Evolutionary conservation across 2,797 vertebrate species (phyloP), one percentile per base, ranked within the genome.

Genomic region (Botia almorhae): DNA sequence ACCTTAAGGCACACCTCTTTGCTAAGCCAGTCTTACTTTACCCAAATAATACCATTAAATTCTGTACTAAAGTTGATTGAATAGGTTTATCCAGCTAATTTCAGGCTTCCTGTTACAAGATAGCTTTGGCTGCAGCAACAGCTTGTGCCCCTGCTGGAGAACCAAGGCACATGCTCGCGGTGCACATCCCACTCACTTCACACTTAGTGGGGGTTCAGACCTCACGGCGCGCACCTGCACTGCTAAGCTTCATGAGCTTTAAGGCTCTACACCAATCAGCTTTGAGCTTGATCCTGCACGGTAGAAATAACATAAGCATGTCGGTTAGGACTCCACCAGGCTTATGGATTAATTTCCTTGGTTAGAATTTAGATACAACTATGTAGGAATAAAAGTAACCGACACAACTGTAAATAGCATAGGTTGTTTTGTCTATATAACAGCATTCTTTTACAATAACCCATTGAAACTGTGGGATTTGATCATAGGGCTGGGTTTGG

Each of bases 71-170:
- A 1, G 23, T 65, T 68, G 29, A 68, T 19, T 67, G 21, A 76
- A 68, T 78, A 71, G 56, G 70, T 23, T 56, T 46, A 79, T 69
- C 70, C 46, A 11, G 11, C 16, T 63, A 74, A 69, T 56, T 50
- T 51, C 74, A 77, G 63, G 64, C 67, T 76, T 76, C 68, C 73
- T 53, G 46, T 60, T 65, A 65, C 55, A 81, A 76, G 76, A 63
- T 61, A 79, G 80, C 82, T 67, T 68, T 75, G 67, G 78, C 48
- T 70, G 63, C 19, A 69, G 82, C 70, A 77, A 85, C 87, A 88
- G 75, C 84, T 84, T 85, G 82, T 86, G 75, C 82, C 83, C 82
- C 65, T 78, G 87, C 82, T 80, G 81, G 83, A 84, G 78, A 82
- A 82, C 36, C n/a, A 12, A 81, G 73, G 82, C 79, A 69, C 76